These are phyloP conservation scores for Gallirallus australis DNA, from an alignment of 2,797 vertebrate species.

Conservation along the genomic window DNA sequence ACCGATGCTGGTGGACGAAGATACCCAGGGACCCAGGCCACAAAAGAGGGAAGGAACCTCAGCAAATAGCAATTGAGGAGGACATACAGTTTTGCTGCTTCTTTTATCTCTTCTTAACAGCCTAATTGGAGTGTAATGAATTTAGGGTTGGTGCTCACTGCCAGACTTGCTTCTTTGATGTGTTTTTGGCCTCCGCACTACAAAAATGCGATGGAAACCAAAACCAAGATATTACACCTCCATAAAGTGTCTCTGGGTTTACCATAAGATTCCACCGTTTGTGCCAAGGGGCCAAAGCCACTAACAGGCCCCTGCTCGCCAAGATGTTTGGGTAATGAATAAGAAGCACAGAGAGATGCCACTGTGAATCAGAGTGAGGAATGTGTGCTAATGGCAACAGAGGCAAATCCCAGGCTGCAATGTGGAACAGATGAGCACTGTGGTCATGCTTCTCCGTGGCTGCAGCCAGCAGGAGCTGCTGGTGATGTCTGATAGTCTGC, in stretches of 20 bases:
- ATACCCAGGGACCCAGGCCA: constrained; percentile 1
- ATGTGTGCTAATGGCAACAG: constrained; percentile 19
- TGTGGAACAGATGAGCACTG: constrained; percentile 41
- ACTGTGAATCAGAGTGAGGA: constrained; percentile 61
- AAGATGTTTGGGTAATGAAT: constrained; percentile 73
- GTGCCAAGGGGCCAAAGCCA: constrained; percentile 74
- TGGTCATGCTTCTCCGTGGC: neutral
- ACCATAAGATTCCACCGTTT: constrained; percentile 70
- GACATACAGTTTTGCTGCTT: constrained; percentile 52
- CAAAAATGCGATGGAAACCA: constrained; percentile 62
- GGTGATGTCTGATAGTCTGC: neutral
- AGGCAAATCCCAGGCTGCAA: neutral
- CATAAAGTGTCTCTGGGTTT: constrained; percentile 74
- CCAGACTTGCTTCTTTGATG: constrained; percentile 67
- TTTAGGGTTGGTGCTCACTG: constrained; percentile 20
- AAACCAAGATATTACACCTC: constrained; percentile 74
- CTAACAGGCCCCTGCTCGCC: constrained; percentile 60
- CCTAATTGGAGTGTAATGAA: constrained; percentile 70
- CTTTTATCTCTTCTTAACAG: constrained; percentile 70
- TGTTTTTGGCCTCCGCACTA: constrained; percentile 64
- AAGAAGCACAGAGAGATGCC: constrained; percentile 65
- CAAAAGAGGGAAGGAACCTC: constrained; percentile 59
- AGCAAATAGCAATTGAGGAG: constrained; percentile 48
- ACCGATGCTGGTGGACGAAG: neutral
- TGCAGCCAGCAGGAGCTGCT: neutral